Percentiles rank a stretch among this genome's conserved stretches.
These are phyloP conservation scores for Helicoverpa assulta DNA, from an alignment of 2,888 invertebrate genomes.

Conservation along the genomic window DNA sequence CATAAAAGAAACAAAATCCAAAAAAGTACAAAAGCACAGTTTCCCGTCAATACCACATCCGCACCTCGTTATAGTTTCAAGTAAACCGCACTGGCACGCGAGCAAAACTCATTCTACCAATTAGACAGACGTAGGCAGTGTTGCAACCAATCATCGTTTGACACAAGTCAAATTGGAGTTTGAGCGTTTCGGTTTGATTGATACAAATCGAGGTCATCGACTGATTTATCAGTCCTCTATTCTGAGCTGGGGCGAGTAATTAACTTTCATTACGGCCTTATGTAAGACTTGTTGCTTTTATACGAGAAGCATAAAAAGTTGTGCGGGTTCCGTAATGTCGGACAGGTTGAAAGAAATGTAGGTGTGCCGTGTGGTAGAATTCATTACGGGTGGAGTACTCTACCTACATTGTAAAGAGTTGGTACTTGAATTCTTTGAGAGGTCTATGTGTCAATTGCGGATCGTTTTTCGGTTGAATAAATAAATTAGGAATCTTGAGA, in stretches of 20 bases:
- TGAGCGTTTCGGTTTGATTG: slow-evolving; percentile 85
- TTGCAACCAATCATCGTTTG: slow-evolving; percentile 89
- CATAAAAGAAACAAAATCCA: slow-evolving; percentile 25
- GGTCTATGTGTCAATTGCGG: slow-evolving; percentile 8
- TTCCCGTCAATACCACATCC: slow-evolving; percentile 62
- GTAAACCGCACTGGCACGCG: slow-evolving; percentile 76
- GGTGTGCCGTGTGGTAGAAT: slow-evolving; percentile 42
- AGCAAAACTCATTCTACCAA: slow-evolving; percentile 87
- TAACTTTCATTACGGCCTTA: slow-evolving; percentile 73
- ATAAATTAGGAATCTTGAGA: slow-evolving; percentile 39
- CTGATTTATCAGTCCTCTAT: slow-evolving; percentile 84
- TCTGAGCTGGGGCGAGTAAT: slow-evolving; percentile 71
- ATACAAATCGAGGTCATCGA: slow-evolving; percentile 86
- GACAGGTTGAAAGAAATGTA: slow-evolving; percentile 46
- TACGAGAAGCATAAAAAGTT: slow-evolving; percentile 43
- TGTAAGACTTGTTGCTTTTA: slow-evolving; percentile 58
- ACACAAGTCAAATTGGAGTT: slow-evolving; percentile 87
- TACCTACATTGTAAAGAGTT: slow-evolving; percentile 25
- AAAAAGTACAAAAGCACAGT: slow-evolving; percentile 22
- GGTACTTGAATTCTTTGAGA: slow-evolving; percentile 31
- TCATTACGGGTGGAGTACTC: slow-evolving; percentile 37
- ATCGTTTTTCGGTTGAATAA: slow-evolving; percentile 48
- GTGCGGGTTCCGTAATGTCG: slow-evolving; percentile 37
- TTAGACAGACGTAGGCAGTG: slow-evolving; percentile 84
- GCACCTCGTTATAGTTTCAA: slow-evolving; percentile 63